phyloP scores from a whole-genome alignment of 2,888 invertebrate genomes.

The Rhogogaster chlorosoma region DNA sequence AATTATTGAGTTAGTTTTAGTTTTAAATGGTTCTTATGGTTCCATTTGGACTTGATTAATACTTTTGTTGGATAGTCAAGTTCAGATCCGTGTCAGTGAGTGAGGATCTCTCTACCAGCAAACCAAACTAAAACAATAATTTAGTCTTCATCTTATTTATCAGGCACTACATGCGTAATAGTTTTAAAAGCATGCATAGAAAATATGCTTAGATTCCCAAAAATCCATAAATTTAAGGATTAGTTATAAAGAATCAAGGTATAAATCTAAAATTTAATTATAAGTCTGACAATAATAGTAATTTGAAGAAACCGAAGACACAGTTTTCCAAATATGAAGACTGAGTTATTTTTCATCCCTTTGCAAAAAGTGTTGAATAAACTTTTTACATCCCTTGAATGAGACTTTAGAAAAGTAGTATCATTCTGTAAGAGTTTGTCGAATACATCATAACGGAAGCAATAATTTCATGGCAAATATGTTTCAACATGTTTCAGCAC shows the following conservation, averaged over 20 bases:
- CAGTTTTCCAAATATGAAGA: neutral
- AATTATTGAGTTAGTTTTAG: slow-evolving; percentile 17
- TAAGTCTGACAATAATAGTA: neutral
- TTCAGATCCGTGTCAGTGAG: neutral
- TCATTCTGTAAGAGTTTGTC: neutral
- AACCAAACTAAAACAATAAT: neutral
- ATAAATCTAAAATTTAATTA: neutral
- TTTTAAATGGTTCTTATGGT: neutral
- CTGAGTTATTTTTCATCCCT: neutral
- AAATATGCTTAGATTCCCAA: slow-evolving; percentile 1
- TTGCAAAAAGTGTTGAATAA: neutral
- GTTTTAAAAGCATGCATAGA: neutral
- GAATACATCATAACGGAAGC: neutral
- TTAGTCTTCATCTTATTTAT: neutral
- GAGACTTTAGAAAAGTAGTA: neutral
- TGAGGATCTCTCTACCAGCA: neutral
- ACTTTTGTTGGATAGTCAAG: neutral
- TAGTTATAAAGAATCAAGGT: neutral
- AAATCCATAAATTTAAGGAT: neutral
- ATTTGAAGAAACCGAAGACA: neutral
- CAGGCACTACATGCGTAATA: neutral
- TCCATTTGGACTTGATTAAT: neutral
- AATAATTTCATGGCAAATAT: neutral
- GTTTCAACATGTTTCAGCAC: slow-evolving; percentile 61
- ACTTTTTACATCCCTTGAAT: neutral